These are phyloP conservation scores for Torymus texanus DNA, from an alignment of 2,888 invertebrate species.

Conservation along the genomic window DNA sequence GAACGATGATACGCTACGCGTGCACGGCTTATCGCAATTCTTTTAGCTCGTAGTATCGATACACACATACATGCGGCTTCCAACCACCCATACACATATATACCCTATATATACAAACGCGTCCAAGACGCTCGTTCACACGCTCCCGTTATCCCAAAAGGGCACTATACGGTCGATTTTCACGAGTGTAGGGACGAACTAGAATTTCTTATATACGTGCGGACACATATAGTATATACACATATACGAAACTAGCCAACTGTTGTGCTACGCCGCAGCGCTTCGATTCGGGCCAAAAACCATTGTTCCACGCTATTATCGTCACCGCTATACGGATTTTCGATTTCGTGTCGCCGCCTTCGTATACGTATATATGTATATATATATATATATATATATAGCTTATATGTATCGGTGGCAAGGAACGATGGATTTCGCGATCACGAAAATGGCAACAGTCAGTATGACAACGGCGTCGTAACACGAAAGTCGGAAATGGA, in stretches of 20 bases:
- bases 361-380: too few species aligned
- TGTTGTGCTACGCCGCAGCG: conserved; percentile 16
- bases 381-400: too few species aligned
- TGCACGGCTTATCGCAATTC: conserved; percentile 6
- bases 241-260: conserved; percentile 34
- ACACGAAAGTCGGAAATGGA: conserved; percentile 41
- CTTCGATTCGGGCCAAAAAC: conserved; percentile 6
- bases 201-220: conserved; percentile 9
- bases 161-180: not conserved
- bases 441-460: conserved; percentile 42
- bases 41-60: not conserved
- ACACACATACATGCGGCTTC: not conserved
- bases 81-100: not conserved
- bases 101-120: not conserved
- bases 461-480: conserved; percentile 13
- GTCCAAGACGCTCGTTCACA: conserved; percentile 12
- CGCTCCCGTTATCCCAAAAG: conserved; percentile 31
- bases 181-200: conserved; percentile 5
- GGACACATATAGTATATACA: not conserved
- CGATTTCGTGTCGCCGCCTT: conserved; percentile 30
- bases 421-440: conserved; percentile 30
- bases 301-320: conserved; percentile 29
- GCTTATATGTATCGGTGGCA: too few species aligned
- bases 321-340: conserved; percentile 20
- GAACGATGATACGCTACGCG: not conserved